Conservation (phyloP, 2,888 invertebrate species). For the Melieria omissa region DNA sequence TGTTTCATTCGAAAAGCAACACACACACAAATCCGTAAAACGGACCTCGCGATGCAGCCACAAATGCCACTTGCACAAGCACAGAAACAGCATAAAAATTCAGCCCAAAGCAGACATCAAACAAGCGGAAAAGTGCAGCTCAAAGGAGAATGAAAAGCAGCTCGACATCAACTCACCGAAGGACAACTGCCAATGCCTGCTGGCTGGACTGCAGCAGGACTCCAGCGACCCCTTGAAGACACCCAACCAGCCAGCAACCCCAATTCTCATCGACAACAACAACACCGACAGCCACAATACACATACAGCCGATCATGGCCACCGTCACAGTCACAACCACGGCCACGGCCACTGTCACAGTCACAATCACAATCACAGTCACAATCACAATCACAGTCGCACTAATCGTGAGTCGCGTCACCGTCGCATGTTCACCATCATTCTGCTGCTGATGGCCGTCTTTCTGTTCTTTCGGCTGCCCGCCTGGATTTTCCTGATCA, state of each 20-base stretch:
- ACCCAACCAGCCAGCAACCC: too few species aligned
- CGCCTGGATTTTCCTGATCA: constrained; percentile 69
- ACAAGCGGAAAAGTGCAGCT: neutral
- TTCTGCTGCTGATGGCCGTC: constrained; percentile 69
- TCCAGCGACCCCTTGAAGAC: too few species aligned
- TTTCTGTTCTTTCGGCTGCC: constrained; percentile 70
- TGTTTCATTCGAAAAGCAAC: neutral
- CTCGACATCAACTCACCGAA: neutral
- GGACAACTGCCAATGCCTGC: neutral
- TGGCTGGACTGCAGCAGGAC: too few species aligned
- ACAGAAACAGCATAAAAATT: neutral
- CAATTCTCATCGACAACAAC: too few species aligned
- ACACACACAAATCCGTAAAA: neutral
- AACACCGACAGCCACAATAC: neutral
- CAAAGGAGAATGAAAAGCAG: constrained; percentile 8
- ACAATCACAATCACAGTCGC: neutral
- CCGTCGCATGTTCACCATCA: constrained; percentile 70
- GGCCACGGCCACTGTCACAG: too few species aligned
- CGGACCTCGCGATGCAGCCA: too few species aligned
- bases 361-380: too few species aligned
- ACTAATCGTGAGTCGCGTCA: constrained; percentile 65
- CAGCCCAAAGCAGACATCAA: neutral
- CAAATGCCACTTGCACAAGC: too few species aligned
- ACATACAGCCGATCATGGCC: neutral
- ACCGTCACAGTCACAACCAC: neutral